Percentiles rank a stretch among this genome's conserved stretches.
Conservation (phyloP, 2,888 invertebrate species). For the Aphodius granarius region DNA sequence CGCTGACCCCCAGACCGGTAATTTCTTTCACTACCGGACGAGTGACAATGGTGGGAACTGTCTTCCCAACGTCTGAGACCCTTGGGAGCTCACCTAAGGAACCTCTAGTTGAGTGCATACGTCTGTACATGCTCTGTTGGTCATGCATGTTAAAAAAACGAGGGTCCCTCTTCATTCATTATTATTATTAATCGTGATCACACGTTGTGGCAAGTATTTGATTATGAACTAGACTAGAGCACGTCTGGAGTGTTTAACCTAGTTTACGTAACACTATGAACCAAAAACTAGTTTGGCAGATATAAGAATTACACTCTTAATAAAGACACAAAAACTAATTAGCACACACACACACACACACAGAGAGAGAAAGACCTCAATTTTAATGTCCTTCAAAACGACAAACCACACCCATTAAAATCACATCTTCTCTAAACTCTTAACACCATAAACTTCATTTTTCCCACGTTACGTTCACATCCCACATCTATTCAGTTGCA, state of each 20-base stretch:
- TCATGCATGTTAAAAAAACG: slow-evolving; percentile 1
- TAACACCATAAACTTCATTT: neutral
- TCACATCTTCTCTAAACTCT: neutral
- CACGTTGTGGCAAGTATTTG: neutral
- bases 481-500: neutral
- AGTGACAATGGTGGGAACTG: slow-evolving; percentile 12
- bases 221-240: neutral
- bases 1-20: neutral
- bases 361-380: too few relatives aligned
- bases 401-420: neutral
- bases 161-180: neutral
- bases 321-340: too few relatives aligned
- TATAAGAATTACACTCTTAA: too few relatives aligned
- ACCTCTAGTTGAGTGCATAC: neutral
- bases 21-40: neutral
- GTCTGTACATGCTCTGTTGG: slow-evolving; percentile 1
- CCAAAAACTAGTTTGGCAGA: too few relatives aligned
- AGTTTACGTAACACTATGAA: neutral
- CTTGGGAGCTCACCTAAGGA: neutral
- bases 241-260: neutral
- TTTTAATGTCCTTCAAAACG: neutral
- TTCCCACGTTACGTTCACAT: neutral
- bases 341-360: too few relatives aligned
- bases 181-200: neutral
- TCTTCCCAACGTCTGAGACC: slow-evolving; percentile 3